Base-by-base conservation (phyloP, 2,113 vertebrate species). In the Pyxicephalus adspersus region DNA sequence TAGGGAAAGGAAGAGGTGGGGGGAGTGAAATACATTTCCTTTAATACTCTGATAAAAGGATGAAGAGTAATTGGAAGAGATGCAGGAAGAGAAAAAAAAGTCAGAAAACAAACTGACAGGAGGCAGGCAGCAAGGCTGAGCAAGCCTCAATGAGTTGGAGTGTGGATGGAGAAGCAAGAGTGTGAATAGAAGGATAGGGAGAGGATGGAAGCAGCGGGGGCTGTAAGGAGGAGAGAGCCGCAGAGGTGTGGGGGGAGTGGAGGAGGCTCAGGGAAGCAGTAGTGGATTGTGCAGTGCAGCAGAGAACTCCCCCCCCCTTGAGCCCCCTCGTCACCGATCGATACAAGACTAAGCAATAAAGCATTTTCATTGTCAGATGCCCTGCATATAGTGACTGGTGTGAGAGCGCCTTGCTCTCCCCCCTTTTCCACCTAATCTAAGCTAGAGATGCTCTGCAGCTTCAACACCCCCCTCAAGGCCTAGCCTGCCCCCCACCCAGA, bases 351-450 rank as follows among this genome's bases (percentile, higher is more conserved):
- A 87, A 88, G 89, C 89, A 90, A 90, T 90, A 90, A 90, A 90
- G 87, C 89, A 90, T 90, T 90, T 90, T 90, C 88, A 90, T 90
- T 90, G 89, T 90, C 89, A 90, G 87, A 88, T 90, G 89, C 89
- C 89, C 89, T 90, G 89, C 88, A 90, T 90, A 88, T 86, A 87
- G 88, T 89, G 87, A 89, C 86, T 88, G 89, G 87, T 86, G 84
- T 85, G 86, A 88, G 87, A 84, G 85, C 84, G 75, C 84, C 86
- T 86, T 38, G 78, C 84, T 57, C 84, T 84, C 83, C 83, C 84
- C 85, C 84, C 31, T 15, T 82, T 66, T 80, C 87, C 86, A 85
- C 83, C 84, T 65, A 64, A 75, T 75, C 64, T 75, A 38, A 60
- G 64, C 77, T 52, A 31, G 66, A 80, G 66, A 80, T 38, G 77